Evolutionary conservation across 30 jellyfish, hydroid and myxozoan species (phyloP).

Genomic region (Aurelia coerulea): DNA sequence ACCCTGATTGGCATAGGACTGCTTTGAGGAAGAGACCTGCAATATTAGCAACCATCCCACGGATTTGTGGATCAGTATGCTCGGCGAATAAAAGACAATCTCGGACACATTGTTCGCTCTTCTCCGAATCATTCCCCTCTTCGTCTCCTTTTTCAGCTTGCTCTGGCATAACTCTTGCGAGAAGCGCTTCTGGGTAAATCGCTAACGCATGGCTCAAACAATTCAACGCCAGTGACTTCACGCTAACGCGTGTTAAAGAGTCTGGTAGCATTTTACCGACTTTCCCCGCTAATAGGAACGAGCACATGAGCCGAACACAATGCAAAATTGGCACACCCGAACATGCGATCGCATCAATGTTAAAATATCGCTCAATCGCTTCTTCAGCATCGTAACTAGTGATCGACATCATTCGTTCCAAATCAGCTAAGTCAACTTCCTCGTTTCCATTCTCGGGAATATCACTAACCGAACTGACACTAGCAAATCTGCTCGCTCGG

Average conservation of each 20-base stretch:
- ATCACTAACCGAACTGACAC: slow-evolving; percentile 81
- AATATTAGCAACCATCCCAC: slow-evolving; percentile 81
- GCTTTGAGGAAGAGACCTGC: slow-evolving; percentile 69
- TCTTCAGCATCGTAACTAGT: slow-evolving; percentile 83
- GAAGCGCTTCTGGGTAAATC: slow-evolving; percentile 87
- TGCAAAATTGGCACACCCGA: slow-evolving; percentile 94
- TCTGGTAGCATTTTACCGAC: slow-evolving; percentile 89
- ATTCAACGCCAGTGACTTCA: slow-evolving; percentile 85
- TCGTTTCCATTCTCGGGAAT: slow-evolving; percentile 79
- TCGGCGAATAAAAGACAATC: slow-evolving; percentile 74
- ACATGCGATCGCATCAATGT: slow-evolving; percentile 97
- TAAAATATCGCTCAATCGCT: slow-evolving; percentile 86
- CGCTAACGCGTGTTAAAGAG: slow-evolving; percentile 92
- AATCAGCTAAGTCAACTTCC: slow-evolving; percentile 71
- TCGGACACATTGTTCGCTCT: slow-evolving; percentile 78
- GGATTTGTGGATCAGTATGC: slow-evolving; percentile 92
- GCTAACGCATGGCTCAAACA: slow-evolving; percentile 86
- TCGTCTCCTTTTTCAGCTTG: slow-evolving; percentile 11
- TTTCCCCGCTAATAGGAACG: slow-evolving; percentile 86
- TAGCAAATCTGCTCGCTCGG: slow-evolving; percentile 45
- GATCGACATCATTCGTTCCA: slow-evolving; percentile 78
- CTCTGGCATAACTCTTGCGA: slow-evolving; percentile 94
- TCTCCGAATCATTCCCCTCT: background rate
- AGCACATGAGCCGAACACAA: slow-evolving; percentile 95
- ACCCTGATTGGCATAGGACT: slow-evolving; percentile 78